phyloP scores from a whole-genome alignment of 2,888 invertebrate species.

The Nebria brevicollis region DNA sequence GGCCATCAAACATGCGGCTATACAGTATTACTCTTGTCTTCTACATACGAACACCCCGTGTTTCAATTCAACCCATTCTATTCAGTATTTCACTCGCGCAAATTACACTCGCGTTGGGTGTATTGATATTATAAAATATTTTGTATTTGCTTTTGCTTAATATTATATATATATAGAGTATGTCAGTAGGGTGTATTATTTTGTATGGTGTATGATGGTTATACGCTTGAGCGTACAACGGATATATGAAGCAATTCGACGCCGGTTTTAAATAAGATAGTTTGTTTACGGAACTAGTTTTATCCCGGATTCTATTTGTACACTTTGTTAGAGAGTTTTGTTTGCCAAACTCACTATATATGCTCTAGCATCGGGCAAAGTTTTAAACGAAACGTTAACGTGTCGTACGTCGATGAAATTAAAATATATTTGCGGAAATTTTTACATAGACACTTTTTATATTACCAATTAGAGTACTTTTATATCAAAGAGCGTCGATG shows the following conservation, averaged over 20 bases:
- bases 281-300: background rate
- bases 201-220: background rate
- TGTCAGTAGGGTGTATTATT: background rate
- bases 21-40: conserved; percentile 7
- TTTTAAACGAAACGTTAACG: background rate
- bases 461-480: no score
- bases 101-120: background rate
- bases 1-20: conserved; percentile 19
- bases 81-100: background rate
- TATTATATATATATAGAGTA: background rate
- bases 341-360: background rate
- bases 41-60: background rate
- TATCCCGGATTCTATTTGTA: background rate
- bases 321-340: background rate
- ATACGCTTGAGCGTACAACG: background rate
- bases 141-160: background rate
- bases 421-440: no score
- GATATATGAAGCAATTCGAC: background rate
- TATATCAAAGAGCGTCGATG: no score
- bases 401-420: background rate
- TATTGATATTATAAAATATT: background rate
- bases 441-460: no score
- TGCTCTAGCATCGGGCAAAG: background rate
- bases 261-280: conserved; percentile 1
- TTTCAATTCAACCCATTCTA: background rate